These are phyloP conservation scores for Ephydatia muelleri DNA, from an alignment of 37 sponge, comb jelly and placozoan species.

Conservation along the genomic window DNA sequence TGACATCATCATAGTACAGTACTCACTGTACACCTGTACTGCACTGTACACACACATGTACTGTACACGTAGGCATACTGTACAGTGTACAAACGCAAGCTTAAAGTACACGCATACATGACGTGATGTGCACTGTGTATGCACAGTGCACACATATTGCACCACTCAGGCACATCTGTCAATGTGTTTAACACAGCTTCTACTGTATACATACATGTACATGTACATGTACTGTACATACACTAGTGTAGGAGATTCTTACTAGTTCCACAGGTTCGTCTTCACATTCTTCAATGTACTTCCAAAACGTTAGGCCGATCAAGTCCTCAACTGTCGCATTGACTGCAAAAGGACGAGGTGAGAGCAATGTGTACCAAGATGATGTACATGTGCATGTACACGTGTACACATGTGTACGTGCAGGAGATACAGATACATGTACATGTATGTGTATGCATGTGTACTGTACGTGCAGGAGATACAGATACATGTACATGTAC, in stretches of 20 bases:
- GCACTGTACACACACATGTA: too few relatives aligned
- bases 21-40: too few relatives aligned
- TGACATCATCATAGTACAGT: too few relatives aligned
- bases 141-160: too few relatives aligned
- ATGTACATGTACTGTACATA: background rate
- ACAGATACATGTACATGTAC: background rate
- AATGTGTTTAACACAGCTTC: too few relatives aligned
- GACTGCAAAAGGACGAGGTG: slow-evolving; percentile 27
- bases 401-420: background rate
- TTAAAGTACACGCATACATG: too few relatives aligned
- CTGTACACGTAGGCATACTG: too few relatives aligned
- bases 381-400: background rate
- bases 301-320: slow-evolving; percentile 81
- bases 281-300: slow-evolving; percentile 56
- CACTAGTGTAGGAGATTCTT: slow-evolving; percentile 1
- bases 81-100: too few relatives aligned
- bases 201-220: background rate
- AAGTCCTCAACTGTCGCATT: slow-evolving; percentile 72
- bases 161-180: too few relatives aligned
- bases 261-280: slow-evolving; percentile 52
- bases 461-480: too few relatives aligned
- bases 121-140: too few relatives aligned
- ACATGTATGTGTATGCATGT: background rate
- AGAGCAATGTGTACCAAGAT: background rate
- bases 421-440: background rate